Evolutionary conservation across 2,797 vertebrate species (phyloP).

Genomic region (Okamejei kenojei): DNA sequence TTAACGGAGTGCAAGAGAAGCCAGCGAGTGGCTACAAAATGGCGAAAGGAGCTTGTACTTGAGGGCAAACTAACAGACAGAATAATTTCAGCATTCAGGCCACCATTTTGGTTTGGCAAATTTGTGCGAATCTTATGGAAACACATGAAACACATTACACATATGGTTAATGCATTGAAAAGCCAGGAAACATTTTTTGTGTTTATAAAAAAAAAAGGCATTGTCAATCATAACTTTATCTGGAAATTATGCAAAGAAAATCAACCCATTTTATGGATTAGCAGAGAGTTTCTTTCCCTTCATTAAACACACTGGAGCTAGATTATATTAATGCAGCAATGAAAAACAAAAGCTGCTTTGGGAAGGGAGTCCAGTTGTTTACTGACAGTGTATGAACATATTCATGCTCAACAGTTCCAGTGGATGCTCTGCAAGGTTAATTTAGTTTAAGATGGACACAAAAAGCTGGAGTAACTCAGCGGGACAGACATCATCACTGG

Average conservation of each 20-base stretch:
- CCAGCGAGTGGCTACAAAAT: background rate
- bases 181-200: background rate
- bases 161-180: background rate
- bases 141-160: too few species aligned
- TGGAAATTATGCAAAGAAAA: background rate
- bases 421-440: background rate
- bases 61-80: background rate
- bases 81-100: background rate
- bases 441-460: too few species aligned
- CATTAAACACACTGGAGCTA: background rate
- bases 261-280: background rate
- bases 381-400: background rate
- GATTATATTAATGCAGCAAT: background rate
- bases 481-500: too few species aligned
- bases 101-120: background rate
- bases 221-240: background rate
- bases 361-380: background rate
- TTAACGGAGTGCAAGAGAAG: background rate
- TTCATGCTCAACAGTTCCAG: background rate
- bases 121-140: background rate
- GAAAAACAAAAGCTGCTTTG: background rate
- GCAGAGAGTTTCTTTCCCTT: background rate
- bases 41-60: background rate
- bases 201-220: background rate
- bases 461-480: too few species aligned